phyloP scores from a whole-genome alignment of 2,888 invertebrate genomes.

The Entomobrya multifasciata region DNA sequence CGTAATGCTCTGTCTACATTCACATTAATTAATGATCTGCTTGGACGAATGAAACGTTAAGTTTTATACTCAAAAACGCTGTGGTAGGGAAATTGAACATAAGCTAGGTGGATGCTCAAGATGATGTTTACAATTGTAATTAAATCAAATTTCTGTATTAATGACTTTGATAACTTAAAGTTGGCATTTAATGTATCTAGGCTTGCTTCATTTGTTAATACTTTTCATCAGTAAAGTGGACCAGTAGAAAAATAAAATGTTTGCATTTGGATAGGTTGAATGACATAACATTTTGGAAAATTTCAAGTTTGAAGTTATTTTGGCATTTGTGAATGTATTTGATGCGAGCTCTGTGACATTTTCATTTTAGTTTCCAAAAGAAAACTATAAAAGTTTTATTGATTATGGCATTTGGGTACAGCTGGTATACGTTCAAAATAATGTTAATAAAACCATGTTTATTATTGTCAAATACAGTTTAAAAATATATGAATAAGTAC shows the following conservation, averaged over 20 bases:
- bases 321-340: too few species aligned
- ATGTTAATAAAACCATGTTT: too few species aligned
- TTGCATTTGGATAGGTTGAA: too few species aligned
- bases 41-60: neutral
- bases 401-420: slow-evolving; percentile 29
- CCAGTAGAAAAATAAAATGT: neutral
- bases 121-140: slow-evolving; percentile 39
- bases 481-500: too few species aligned
- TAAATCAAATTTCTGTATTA: slow-evolving; percentile 29
- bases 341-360: neutral
- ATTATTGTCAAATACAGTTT: too few species aligned
- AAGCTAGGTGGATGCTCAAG: too few species aligned
- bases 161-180: neutral
- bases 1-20: neutral
- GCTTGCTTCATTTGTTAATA: neutral
- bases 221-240: slow-evolving; percentile 22
- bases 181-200: neutral
- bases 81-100: too few species aligned
- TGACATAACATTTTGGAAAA: too few species aligned
- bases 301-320: too few species aligned
- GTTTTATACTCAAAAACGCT: too few species aligned
- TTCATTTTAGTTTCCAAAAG: neutral
- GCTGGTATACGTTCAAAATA: too few species aligned
- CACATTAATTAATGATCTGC: slow-evolving; percentile 1
- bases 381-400: neutral